Evolutionary conservation across 2,113 vertebrate genomes (phyloP).

Genomic region (Capra hircus): DNA sequence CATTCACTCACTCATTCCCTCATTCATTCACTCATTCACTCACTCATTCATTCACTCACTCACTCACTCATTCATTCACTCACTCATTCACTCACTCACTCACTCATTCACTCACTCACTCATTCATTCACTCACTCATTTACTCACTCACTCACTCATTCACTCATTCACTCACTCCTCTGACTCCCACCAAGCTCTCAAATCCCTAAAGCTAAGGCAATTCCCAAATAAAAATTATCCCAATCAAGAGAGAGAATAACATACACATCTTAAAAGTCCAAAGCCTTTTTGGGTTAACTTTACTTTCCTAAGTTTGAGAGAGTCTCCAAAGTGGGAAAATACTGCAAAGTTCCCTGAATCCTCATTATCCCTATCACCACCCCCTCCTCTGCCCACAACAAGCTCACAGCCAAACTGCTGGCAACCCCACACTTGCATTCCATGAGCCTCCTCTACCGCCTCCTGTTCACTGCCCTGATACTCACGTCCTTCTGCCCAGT

Average conservation of each 20-base stretch:
- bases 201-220: neutral
- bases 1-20: no score
- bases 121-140: neutral
- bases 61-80: neutral
- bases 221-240: neutral
- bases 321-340: neutral
- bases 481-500: neutral
- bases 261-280: neutral
- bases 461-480: neutral
- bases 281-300: neutral
- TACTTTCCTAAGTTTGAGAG: neutral
- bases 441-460: rapidly evolving
- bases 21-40: neutral
- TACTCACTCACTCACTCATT: neutral
- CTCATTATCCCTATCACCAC: neutral
- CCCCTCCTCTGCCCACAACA: neutral
- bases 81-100: no score
- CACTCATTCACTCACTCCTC: neutral
- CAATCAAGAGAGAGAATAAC: neutral
- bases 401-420: neutral
- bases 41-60: neutral
- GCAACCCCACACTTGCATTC: neutral
- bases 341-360: neutral
- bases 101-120: neutral
- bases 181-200: neutral